Evolutionary conservation across 2,888 invertebrate species (phyloP).

Genomic region (Tiphia femorata): DNA sequence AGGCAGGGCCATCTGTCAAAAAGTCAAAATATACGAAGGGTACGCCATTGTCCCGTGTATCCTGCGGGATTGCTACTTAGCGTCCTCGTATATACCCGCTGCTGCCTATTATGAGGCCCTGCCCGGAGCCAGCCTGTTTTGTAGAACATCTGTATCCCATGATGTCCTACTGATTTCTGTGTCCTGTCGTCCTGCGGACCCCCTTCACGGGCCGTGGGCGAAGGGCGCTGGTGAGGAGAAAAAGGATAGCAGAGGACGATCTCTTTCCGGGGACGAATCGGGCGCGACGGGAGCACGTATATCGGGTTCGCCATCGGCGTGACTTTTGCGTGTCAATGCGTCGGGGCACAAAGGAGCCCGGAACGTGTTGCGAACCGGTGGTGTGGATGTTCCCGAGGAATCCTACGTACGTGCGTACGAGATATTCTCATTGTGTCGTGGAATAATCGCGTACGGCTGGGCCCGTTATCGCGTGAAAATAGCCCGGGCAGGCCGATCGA

Average conservation of each 20-base stretch:
- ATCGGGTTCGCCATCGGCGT: slow-evolving; percentile 19
- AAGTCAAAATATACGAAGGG: slow-evolving; percentile 68
- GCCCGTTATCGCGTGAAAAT: too few species aligned
- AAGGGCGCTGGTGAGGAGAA: not conserved
- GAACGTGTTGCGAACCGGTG: slow-evolving; percentile 17
- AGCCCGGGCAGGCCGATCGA: too few species aligned
- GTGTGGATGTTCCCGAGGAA: slow-evolving; percentile 24
- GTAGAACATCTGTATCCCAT: slow-evolving; percentile 65
- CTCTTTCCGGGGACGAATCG: slow-evolving; percentile 21
- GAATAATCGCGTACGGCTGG: too few species aligned
- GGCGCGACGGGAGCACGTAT: slow-evolving; percentile 17
- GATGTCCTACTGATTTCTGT: slow-evolving; percentile 43
- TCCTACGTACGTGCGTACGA: slow-evolving; percentile 9
- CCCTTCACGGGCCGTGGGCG: slow-evolving; percentile 10
- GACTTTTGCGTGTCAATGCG: slow-evolving; percentile 21
- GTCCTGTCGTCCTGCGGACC: slow-evolving; percentile 17
- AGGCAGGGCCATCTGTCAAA: slow-evolving; percentile 66
- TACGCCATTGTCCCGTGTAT: slow-evolving; percentile 60
- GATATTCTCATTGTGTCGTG: slow-evolving; percentile 25
- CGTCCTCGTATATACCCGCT: slow-evolving; percentile 57
- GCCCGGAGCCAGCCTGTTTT: slow-evolving; percentile 57
- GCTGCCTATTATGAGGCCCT: slow-evolving; percentile 57
- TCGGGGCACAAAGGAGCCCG: slow-evolving; percentile 27
- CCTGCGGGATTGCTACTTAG: slow-evolving; percentile 69
- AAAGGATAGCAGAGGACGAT: slow-evolving; percentile 2